Base-by-base conservation (phyloP, 2,888 invertebrate species). In the Carcina quercana region DNA sequence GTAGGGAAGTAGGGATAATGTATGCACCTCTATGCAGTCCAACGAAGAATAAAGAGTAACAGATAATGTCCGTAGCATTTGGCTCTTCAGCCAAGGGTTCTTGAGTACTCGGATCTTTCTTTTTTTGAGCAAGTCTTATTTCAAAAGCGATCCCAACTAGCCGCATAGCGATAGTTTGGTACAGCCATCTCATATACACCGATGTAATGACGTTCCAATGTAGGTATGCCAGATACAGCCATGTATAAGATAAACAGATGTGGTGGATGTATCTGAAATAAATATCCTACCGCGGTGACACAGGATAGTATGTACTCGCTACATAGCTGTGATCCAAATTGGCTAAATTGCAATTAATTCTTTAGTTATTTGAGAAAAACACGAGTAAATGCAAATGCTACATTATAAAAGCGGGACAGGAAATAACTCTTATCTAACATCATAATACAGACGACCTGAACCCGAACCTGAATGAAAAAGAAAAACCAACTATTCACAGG, bases 1-100 rank as follows among this genome's bases (percentile, higher is more conserved):
- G n/a, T n/a, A n/a, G n/a, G n/a, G n/a, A n/a, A n/a, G n/a, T n/a
- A n/a, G n/a, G n/a, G n/a, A n/a, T n/a, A n/a, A n/a, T n/a, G n/a
- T n/a, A n/a, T n/a, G n/a, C 73, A 93, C 95, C 96, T 76, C 93
- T 95, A 47, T 96, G 86, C 26, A 96, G 85, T 35, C 96, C 96
- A 56, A 94, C 88, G 62, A 93, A 95, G 62, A 90, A 93, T 63
- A 91, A 93, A 2, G 89, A 80, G 63, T 96, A 96, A 45, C 90
- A 88, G 47, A 94, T 78, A 5, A 93, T 88, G 53, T 93, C 92
- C 27, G 85, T 30, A 29, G 88, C 74, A 14, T 71, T 50, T 1
- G 86, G 86, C 11, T 82, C 69, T 32, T 67, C 37, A 45, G 53
- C 29, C 39, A 66, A 8, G 38, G 28, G 3, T 42, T 37, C 1